These are phyloP conservation scores for Hippoglossus hippoglossus DNA, from an alignment of 2,797 vertebrate genomes.

Conservation along the genomic window DNA sequence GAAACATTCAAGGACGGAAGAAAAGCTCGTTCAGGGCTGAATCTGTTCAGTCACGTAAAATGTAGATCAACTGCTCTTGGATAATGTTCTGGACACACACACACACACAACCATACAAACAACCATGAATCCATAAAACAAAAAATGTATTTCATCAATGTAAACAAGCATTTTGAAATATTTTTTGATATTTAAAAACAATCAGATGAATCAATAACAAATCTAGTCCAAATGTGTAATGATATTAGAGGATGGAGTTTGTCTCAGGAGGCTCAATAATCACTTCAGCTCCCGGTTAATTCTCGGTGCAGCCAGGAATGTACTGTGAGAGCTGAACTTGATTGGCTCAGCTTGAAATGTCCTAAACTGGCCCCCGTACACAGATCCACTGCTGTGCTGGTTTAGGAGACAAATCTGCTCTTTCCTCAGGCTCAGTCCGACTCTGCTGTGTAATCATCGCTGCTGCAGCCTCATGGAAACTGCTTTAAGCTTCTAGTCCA, in stretches of 20 bases:
- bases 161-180: too few relatives aligned
- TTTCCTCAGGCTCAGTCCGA: neutral
- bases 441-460: neutral
- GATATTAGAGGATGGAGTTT: too few relatives aligned
- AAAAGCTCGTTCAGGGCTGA: neutral
- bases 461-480: neutral
- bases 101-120: too few relatives aligned
- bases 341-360: neutral
- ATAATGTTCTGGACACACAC: too few relatives aligned
- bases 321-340: neutral
- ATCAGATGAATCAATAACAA: too few relatives aligned
- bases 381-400: neutral
- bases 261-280: too few relatives aligned
- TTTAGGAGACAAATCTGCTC: neutral
- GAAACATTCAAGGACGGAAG: neutral
- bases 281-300: too few relatives aligned
- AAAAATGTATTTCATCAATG: too few relatives aligned
- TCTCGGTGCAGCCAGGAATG: too few relatives aligned
- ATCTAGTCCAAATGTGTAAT: too few relatives aligned
- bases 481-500: neutral
- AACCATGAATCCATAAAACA: too few relatives aligned
- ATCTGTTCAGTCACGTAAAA: neutral
- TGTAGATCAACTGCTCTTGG: neutral
- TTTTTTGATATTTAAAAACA: too few relatives aligned
- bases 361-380: constrained; percentile 6